Conservation (phyloP, 2,888 invertebrate genomes). For the Cyaniris semiargus region DNA sequence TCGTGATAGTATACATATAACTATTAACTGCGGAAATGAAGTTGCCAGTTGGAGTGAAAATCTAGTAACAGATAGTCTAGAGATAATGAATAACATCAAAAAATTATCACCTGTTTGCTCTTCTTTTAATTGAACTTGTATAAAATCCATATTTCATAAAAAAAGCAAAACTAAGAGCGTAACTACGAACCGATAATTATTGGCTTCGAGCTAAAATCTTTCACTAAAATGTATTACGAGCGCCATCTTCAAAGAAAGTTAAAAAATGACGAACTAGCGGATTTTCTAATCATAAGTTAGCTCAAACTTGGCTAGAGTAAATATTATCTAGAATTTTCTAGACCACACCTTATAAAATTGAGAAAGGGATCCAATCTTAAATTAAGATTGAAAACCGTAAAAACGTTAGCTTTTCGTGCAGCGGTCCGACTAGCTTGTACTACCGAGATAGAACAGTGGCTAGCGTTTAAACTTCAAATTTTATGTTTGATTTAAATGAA, state of each 20-base stretch:
- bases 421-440: background rate
- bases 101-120: too few relatives aligned
- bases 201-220: background rate
- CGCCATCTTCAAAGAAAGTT: background rate
- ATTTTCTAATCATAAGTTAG: constrained; percentile 6
- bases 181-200: background rate
- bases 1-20: too few relatives aligned
- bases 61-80: too few relatives aligned
- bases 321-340: background rate
- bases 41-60: too few relatives aligned
- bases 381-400: constrained; percentile 11
- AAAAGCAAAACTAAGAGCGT: too few relatives aligned
- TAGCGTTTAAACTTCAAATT: background rate
- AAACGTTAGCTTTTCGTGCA: background rate
- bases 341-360: background rate
- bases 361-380: constrained; percentile 5
- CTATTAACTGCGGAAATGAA: too few relatives aligned
- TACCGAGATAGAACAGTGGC: background rate
- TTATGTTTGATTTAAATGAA: too few relatives aligned
- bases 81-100: too few relatives aligned
- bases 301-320: background rate
- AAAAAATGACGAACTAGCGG: background rate
- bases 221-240: background rate
- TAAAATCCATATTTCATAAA: too few relatives aligned
- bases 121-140: too few relatives aligned